Conservation (phyloP, 2,888 invertebrate species). For the Lasioglossum figueresi region DNA sequence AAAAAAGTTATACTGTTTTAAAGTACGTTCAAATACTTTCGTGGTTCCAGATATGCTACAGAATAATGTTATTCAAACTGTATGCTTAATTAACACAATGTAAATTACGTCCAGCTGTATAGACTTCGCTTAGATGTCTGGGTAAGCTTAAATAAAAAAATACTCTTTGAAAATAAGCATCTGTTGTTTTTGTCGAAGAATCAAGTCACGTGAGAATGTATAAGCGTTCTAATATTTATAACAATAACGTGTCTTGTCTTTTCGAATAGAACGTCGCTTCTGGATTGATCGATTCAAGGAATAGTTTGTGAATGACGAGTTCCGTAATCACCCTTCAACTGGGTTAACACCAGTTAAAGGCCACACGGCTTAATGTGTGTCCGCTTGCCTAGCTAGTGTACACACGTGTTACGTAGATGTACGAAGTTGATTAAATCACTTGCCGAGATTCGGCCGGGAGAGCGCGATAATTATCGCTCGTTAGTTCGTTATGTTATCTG, state of each 20-base stretch:
- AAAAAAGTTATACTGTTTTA: too few species aligned
- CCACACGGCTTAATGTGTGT: slow-evolving; percentile 45
- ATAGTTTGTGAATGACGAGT: slow-evolving; percentile 41
- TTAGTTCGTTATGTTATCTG: slow-evolving; percentile 77
- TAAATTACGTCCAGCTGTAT: too few species aligned
- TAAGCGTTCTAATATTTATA: neutral
- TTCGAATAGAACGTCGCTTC: neutral
- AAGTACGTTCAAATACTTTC: too few species aligned
- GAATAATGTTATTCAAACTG: too few species aligned
- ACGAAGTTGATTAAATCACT: slow-evolving; percentile 77
- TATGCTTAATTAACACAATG: too few species aligned
- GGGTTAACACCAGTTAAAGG: slow-evolving; percentile 47
- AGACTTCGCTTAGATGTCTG: too few species aligned
- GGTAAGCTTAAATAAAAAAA: too few species aligned
- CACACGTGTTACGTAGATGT: slow-evolving; percentile 36
- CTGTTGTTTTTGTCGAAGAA: neutral
- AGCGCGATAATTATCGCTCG: slow-evolving; percentile 78
- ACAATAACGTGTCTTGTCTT: neutral
- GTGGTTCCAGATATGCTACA: too few species aligned
- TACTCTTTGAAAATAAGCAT: too few species aligned
- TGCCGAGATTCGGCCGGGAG: slow-evolving; percentile 69
- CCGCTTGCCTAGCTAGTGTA: slow-evolving; percentile 17
- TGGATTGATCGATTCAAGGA: neutral
- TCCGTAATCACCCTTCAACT: slow-evolving; percentile 51
- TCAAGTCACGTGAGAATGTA: neutral